Conservation (phyloP, 2,888 invertebrate genomes). For the Psylliodes chrysocephalus region DNA sequence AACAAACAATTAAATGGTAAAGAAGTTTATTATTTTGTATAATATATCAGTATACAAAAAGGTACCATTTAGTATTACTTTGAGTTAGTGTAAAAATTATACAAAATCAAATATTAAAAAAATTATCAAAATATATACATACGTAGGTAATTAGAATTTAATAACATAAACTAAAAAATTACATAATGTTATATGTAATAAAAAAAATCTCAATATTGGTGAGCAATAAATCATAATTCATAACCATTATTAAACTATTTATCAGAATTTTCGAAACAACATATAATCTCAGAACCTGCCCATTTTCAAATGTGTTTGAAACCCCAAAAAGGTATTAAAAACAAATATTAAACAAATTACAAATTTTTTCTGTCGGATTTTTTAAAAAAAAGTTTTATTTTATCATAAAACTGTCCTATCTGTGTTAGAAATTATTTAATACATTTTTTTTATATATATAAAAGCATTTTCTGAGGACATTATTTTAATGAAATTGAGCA, state of each 20-base stretch:
- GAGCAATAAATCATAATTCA: conserved; percentile 25
- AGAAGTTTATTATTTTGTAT: conserved; percentile 36
- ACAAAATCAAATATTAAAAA: conserved; percentile 24
- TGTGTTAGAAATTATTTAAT: too few species aligned
- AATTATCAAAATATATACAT: conserved; percentile 28
- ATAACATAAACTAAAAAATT: conserved; percentile 26
- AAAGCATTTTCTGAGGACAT: conserved; percentile 15
- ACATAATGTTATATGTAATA: conserved; percentile 27
- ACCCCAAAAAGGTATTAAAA: too few species aligned
- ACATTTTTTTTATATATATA: too few species aligned
- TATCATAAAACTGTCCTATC: too few species aligned
- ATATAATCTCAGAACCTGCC: background rate
- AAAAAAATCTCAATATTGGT: conserved; percentile 24
- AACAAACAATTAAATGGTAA: conserved; percentile 23
- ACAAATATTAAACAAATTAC: too few species aligned
- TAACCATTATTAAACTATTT: conserved; percentile 7
- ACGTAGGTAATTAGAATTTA: conserved; percentile 23
- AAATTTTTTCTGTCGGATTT: too few species aligned
- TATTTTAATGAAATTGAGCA: background rate
- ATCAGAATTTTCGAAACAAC: conserved; percentile 2
- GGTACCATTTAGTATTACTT: conserved; percentile 36
- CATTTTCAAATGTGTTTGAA: conserved; percentile 6
- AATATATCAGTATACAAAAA: conserved; percentile 36
- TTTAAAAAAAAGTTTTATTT: too few species aligned
- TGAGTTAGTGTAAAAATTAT: conserved; percentile 40